A percentile compares a stretch with the other conserved stretches of the same genome.
Evolutionary conservation across 1,140 invertebrate species (phyloP).

Genomic region (Drosophila sechellia): DNA sequence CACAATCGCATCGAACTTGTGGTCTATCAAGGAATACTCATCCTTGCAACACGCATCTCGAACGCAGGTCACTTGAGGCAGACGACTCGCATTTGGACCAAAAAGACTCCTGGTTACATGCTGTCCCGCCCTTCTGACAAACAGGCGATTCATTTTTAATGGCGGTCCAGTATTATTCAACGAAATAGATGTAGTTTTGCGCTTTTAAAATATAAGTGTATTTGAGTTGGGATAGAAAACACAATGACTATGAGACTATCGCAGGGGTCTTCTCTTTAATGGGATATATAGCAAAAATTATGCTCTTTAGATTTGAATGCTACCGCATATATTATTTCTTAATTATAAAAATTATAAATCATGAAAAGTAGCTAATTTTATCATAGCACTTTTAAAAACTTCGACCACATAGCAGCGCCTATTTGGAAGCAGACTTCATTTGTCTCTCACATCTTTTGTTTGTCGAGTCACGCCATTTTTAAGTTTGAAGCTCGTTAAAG

Average conservation of each 20-base stretch:
- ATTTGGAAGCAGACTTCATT: neutral
- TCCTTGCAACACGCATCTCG: neutral
- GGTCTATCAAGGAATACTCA: constrained; percentile 87
- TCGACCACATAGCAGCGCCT: no score
- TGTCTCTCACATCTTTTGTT: constrained; percentile 45
- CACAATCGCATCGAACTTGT: constrained; percentile 96
- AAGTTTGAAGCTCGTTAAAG: constrained; percentile 44
- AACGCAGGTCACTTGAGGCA: constrained; percentile 14
- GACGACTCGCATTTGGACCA: neutral
- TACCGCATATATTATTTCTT: neutral
- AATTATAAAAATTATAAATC: neutral
- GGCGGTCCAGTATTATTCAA: neutral
- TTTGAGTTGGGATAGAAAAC: neutral
- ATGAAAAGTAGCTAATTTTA: no score
- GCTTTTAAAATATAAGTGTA: neutral
- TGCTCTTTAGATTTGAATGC: no score
- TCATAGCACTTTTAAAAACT: no score
- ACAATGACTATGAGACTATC: neutral
- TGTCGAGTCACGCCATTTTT: constrained; percentile 60
- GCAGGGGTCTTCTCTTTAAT: neutral
- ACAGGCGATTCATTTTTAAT: constrained; percentile 19
- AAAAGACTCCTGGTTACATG: neutral
- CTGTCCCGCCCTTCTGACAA: neutral
- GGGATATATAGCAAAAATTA: neutral
- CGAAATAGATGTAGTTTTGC: neutral